Conservation (phyloP, 2,888 invertebrate species). For the Elysia crispata region DNA sequence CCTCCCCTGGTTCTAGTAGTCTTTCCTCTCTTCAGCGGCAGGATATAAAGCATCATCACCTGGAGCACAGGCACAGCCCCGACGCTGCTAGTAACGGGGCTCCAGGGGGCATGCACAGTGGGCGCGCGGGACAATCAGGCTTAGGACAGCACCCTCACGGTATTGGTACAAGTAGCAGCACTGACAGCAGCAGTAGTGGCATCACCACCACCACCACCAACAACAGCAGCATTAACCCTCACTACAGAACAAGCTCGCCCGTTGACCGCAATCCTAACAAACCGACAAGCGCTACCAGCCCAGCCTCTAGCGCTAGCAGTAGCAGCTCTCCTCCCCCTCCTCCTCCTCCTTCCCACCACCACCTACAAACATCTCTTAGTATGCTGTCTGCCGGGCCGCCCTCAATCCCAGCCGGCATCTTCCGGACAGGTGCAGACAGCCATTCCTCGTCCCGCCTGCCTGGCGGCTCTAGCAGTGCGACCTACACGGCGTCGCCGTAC, state of each 20-base stretch:
- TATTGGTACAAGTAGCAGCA: constrained; percentile 32
- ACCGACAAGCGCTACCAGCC: constrained; percentile 36
- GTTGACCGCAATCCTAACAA: constrained; percentile 39
- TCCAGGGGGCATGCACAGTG: constrained; percentile 56
- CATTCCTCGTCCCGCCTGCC: constrained; percentile 28
- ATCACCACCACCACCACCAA: constrained; percentile 7
- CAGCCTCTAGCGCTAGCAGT: constrained; percentile 15
- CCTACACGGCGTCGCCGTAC: constrained; percentile 51
- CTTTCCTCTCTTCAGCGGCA: too few species aligned
- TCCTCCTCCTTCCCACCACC: constrained; percentile 24
- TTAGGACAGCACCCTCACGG: constrained; percentile 19
- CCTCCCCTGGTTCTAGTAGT: too few species aligned
- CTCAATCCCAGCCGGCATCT: constrained; percentile 54
- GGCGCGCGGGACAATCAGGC: constrained; percentile 50
- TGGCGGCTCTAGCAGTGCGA: constrained; percentile 3
- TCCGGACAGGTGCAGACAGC: constrained; percentile 55
- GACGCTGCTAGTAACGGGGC: background rate
- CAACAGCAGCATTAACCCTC: constrained; percentile 27
- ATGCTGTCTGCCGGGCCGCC: constrained; percentile 57
- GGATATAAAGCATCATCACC: too few species aligned
- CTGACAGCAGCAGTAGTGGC: constrained; percentile 25
- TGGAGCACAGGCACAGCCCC: background rate
- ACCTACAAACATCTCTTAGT: constrained; percentile 12
- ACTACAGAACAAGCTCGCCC: constrained; percentile 11
- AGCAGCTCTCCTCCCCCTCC: constrained; percentile 11